Base-by-base conservation (phyloP, 2,888 invertebrate species). In the Platycheirus albimanus region DNA sequence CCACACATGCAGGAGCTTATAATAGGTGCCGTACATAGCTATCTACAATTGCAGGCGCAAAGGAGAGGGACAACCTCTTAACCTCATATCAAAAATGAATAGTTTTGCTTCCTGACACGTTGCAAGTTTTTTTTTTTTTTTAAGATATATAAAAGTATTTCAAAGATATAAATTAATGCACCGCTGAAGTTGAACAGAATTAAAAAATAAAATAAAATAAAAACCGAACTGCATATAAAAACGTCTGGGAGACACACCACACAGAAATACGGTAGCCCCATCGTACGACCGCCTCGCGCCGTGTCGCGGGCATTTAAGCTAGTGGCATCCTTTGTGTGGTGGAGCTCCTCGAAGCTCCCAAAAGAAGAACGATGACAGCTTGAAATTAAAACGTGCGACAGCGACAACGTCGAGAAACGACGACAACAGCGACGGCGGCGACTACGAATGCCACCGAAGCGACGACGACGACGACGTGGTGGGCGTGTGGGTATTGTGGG, bases 321-420 rank as follows among this genome's bases (percentile, higher is more conserved):
- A 87, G 86, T 87, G 85, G 85, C 86, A 86, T 89, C 85, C 84
- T 86, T 87, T 88, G 86, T 86, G 85, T 84, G 87, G 77, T 85
- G 87, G 74, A 77, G 76, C 84, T 83, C 84, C 84, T 86, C 86
- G 85, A 83, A 86, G 86, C 38, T 41, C 41, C 38, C 36, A 11
- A 54, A n/a, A 52, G 54, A 64, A 3, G 24, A 77, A 54, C 51
- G 87, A 84, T 87, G 71, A 87, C 87, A 88, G 87, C 85, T 87
- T 86, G 84, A 81, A 89, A 89, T 88, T 88, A 88, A 88, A 87
- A 87, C 87, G 86, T 85, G 71, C 83, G 47, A 75, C 56, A 61
- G 56, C 56, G 38, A 61, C 71, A 38, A 61, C 61, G 66, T 28
- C 56, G n/a, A n/a, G n/a, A n/a, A 30, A 70, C 63, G 19, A 58